Evolutionary conservation across 1,140 invertebrate species (phyloP).

Genomic region (Hycleus cichorii): DNA sequence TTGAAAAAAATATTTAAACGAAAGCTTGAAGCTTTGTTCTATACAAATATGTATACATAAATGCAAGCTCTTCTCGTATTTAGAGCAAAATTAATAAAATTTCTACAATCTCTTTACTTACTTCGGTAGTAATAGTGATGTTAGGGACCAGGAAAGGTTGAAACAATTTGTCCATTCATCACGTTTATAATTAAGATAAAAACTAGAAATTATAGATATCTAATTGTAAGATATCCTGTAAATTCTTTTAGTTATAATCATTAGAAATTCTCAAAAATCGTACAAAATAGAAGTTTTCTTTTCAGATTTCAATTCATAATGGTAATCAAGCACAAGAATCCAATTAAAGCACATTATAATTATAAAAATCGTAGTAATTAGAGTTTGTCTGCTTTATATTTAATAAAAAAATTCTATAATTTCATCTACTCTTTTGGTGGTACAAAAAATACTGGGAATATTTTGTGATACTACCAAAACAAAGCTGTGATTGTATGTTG

Average conservation of each 20-base stretch:
- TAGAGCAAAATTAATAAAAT: neutral
- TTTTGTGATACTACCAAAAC: conserved; percentile 41
- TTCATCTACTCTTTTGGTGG: conserved; percentile 36
- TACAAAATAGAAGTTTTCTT: neutral
- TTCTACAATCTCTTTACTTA: conserved; percentile 23
- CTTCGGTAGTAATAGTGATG: conserved; percentile 36
- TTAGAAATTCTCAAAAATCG: conserved; percentile 12
- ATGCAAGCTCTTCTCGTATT: too few relatives aligned
- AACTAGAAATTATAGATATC: neutral
- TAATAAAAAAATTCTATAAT: conserved; percentile 13
- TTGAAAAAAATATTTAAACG: too few relatives aligned
- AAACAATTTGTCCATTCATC: conserved; percentile 36
- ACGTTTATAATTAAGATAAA: conserved; percentile 11
- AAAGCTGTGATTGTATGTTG: conserved; percentile 37
- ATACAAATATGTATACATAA: too few relatives aligned
- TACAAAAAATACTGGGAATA: conserved; percentile 41
- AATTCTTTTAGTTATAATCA: conserved; percentile 11
- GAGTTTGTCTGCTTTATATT: conserved; percentile 24
- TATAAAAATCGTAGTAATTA: conserved; percentile 3
- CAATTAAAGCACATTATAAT: too few relatives aligned
- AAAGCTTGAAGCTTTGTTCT: too few relatives aligned
- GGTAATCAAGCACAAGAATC: conserved; percentile 1
- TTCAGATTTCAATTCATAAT: too few relatives aligned
- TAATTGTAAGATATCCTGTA: conserved; percentile 23
- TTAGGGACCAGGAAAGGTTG: conserved; percentile 35